Evolutionary conservation across 2,888 invertebrate genomes (phyloP), one percentile per base, ranked within the genome.

Genomic region (Linyphia triangularis): DNA sequence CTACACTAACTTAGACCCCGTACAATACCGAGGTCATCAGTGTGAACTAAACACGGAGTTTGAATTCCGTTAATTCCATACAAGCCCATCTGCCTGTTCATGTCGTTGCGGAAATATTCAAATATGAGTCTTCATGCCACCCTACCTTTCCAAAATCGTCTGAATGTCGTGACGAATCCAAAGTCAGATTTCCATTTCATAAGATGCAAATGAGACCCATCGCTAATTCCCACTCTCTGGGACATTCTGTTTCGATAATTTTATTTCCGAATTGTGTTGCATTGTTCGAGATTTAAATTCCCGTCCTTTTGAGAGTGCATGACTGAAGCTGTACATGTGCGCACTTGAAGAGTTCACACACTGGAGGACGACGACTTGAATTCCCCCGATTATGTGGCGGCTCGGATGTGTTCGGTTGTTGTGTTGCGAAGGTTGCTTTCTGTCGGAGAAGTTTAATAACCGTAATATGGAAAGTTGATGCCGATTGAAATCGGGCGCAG

Each of bases 171-270:
- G 51, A 51, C 51, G 51, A 51, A 51, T 51, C 51, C n/a, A n/a
- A 51, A 51, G 43, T 24, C 7, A 24, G 24, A 85, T 85, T 85
- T 85, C 84, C 84, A 85, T 85, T 85, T 85, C 84, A 77, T 85
- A 85, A 85, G 77, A 85, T 85, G 84, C 73, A 85, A 85, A 85
- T 85, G 77, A 77, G 75, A 26, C 59, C 33, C 33, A 16, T 4
- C 16, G n/a, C 57, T 73, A 51, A 67, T 67, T 33, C 33, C n/a
- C 33, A 1, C 51, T 16, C 51, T 13, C 51, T 16, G 1, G 16
- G 40, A 9, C 9, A 28, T 30, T 33, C 67, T 16, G 30, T 28
- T 28, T 16, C 19, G 16, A 33, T 67, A 67, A 67, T 67, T 67
- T 67, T 67, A 67, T 67, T 67, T 67, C 67, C 30, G 63, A 61